Evolutionary conservation across 2,113 vertebrate species (phyloP).

Genomic region (Campylorhamphus procurvoides): DNA sequence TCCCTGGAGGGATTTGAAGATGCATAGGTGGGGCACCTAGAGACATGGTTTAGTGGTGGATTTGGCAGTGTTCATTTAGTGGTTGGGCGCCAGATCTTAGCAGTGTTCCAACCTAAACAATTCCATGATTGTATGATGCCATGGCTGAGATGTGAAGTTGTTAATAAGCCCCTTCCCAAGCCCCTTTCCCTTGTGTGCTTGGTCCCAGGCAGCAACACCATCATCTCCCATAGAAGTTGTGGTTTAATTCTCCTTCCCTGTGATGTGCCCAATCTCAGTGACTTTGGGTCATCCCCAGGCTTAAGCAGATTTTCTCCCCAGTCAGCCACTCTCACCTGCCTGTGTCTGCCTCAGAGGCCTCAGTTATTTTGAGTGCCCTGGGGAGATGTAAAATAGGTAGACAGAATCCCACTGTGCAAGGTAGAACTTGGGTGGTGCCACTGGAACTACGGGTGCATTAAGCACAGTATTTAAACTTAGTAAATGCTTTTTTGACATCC

Average conservation of each 20-base stretch:
- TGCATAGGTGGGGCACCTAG: background rate
- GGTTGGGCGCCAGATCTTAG: background rate
- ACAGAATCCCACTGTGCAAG: background rate
- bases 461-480: background rate
- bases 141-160: rapidly evolving
- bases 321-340: background rate
- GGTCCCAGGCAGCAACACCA: background rate
- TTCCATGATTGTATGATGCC: background rate
- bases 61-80: background rate
- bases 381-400: background rate
- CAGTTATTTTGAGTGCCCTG: background rate
- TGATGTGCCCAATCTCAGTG: background rate
- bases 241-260: background rate
- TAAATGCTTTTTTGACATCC: background rate
- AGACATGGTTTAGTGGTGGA: background rate
- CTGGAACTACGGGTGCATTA: background rate
- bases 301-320: background rate
- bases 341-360: background rate
- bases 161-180: background rate
- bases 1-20: background rate
- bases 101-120: background rate
- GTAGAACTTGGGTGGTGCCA: rapidly evolving
- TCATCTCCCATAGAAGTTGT: background rate
- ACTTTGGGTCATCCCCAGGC: background rate
- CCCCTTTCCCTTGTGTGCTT: background rate